phyloP scores from a whole-genome alignment of 2,113 vertebrate species.

The Hemiprocne comata region DNA sequence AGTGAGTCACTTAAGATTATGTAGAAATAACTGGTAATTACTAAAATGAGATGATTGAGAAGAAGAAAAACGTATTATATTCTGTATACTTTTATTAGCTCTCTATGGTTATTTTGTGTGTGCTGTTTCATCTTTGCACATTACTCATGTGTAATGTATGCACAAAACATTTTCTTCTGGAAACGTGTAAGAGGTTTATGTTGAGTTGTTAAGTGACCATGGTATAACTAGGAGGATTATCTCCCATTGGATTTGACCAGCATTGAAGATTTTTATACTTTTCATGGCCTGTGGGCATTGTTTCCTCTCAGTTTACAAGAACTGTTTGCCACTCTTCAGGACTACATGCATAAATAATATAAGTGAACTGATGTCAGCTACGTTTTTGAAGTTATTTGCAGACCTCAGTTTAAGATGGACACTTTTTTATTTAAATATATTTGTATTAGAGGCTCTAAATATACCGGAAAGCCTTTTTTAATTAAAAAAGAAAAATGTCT shows the following conservation, averaged over 20 bases:
- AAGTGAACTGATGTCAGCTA: background rate
- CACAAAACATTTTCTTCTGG: background rate
- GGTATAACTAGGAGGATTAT: background rate
- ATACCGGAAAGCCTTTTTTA: background rate
- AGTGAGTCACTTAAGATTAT: background rate
- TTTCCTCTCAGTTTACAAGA: background rate
- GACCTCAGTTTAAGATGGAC: background rate
- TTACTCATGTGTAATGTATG: background rate
- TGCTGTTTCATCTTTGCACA: background rate
- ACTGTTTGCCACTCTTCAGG: background rate
- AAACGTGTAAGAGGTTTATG: background rate
- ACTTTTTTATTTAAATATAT: background rate
- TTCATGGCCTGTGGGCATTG: background rate
- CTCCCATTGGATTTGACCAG: background rate
- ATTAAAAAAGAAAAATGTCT: background rate
- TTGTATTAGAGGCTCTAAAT: background rate
- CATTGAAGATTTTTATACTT: background rate
- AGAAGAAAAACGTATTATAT: background rate
- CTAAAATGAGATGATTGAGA: background rate
- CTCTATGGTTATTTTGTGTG: background rate
- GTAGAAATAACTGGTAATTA: background rate
- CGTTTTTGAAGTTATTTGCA: background rate
- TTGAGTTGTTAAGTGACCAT: background rate
- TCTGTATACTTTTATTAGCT: background rate
- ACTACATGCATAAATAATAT: accelerated